A percentile compares a stretch with the other conserved stretches of the same genome.
phyloP scores from a whole-genome alignment of 2,113 vertebrate genomes.

The Phrynosoma blainvillii region DNA sequence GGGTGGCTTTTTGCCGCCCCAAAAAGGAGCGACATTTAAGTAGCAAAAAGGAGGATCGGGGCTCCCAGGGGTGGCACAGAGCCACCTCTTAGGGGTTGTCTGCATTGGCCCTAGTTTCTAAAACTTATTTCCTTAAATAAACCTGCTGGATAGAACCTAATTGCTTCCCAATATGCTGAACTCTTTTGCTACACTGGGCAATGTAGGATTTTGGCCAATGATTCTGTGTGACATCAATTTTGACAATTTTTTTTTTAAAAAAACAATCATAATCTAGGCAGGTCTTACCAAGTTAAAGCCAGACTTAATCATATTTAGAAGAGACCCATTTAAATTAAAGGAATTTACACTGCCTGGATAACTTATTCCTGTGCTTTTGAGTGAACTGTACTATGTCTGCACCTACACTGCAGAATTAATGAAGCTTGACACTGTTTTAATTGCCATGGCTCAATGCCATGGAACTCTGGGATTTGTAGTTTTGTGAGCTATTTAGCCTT shows the following conservation, averaged over 20 bases:
- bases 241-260: background rate
- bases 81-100: too few species aligned
- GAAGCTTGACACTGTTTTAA: too few species aligned
- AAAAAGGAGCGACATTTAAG: too few species aligned
- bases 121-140: slow-evolving; percentile 39
- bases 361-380: background rate
- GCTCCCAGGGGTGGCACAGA: too few species aligned
- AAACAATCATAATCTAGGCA: background rate
- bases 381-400: background rate
- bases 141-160: slow-evolving; percentile 8
- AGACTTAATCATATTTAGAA: background rate
- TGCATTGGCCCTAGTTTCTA: background rate
- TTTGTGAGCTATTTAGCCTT: too few species aligned
- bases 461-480: too few species aligned
- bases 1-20: too few species aligned
- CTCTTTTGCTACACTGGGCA: background rate
- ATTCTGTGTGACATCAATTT: background rate
- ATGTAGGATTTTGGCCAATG: background rate
- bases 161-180: background rate
- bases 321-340: background rate
- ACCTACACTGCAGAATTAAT: too few species aligned
- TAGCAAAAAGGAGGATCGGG: too few species aligned
- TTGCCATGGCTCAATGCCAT: too few species aligned
- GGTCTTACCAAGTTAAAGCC: background rate
- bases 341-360: background rate